Evolutionary conservation across 2,113 vertebrate genomes (phyloP).

Genomic region (Coturnix japonica): DNA sequence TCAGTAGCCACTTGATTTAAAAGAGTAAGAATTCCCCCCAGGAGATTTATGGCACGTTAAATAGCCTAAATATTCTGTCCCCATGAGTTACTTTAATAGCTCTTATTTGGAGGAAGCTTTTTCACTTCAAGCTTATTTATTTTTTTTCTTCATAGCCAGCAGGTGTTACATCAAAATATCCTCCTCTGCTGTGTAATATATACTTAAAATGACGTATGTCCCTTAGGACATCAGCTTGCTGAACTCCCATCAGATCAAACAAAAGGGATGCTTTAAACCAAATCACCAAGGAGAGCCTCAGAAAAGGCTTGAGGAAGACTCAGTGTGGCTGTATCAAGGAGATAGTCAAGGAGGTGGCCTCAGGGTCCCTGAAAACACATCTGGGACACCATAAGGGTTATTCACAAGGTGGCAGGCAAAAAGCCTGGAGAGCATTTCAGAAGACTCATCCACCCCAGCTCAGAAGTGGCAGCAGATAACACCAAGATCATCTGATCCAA

Average conservation of each 20-base stretch:
- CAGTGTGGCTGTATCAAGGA: accelerated
- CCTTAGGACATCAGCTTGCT: neutral
- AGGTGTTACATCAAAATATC: neutral
- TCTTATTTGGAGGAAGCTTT: neutral
- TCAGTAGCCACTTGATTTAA: neutral
- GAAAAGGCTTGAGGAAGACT: neutral
- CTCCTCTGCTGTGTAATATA: accelerated
- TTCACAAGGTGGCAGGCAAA: neutral
- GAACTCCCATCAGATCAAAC: neutral
- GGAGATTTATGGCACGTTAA: slow-evolving; percentile 34
- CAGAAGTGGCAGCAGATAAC: neutral
- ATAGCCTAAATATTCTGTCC: slow-evolving; percentile 8
- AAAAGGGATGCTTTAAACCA: neutral
- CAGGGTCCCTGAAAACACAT: neutral
- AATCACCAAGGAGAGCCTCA: neutral
- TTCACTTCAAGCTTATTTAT: neutral
- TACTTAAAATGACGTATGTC: neutral
- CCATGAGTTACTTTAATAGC: neutral
- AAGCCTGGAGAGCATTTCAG: neutral
- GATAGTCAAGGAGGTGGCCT: accelerated
- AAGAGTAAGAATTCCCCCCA: neutral
- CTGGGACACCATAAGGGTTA: neutral
- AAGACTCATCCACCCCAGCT: accelerated
- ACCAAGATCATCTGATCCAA: too few relatives aligned
- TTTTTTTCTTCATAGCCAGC: neutral